Evolutionary conservation across 1,140 invertebrate species (phyloP), one percentile per base, ranked within the genome.

Genomic region (Drosophila azteca): DNA sequence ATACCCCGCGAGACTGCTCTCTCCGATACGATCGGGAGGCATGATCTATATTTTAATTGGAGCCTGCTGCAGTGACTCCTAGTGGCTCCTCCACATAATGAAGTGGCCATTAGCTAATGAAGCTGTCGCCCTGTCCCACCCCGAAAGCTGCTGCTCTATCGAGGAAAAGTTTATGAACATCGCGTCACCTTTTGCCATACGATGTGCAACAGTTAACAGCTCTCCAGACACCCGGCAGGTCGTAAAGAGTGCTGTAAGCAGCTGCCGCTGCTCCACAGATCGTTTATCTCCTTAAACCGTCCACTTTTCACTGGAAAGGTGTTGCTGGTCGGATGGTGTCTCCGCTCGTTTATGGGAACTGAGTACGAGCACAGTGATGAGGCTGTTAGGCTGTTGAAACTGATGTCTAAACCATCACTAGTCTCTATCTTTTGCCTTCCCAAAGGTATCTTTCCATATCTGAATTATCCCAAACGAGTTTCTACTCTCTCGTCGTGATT

Each of bases 21-120:
- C 39, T 9, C 13, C 49, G 80, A 84, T 84, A 78, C 66, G 61
- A 82, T 82, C 79, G 43, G 63, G 68, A 57, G 73, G 70, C 78
- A 87, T 87, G 82, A 87, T 87, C 83, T 88, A 87, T 87, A 82
- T 87, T 87, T 87, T 87, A 87, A 87, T 87, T 87, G 82, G 82
- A 82, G 66, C 66, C 61, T 48, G 77, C 60, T 55, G 55, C 43
- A 48, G 15, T 31, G 24, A 61, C 44, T 51, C 44, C 57, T 59
- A 35, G 45, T 39, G 35, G 35, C 35, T 39, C 35, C 41, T 46
- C 51, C 39, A 53, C 31, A 68, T 78, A 81, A 87, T 82, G 60
- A 85, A 87, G 78, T 78, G 78, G 57, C 82, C 70, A 87, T 87
- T 88, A 87, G 66, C 82, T 87, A 87, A 87, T 87, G 83, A 87